phyloP scores from a whole-genome alignment of 2,797 vertebrate species.

The Sebastes miniatus region DNA sequence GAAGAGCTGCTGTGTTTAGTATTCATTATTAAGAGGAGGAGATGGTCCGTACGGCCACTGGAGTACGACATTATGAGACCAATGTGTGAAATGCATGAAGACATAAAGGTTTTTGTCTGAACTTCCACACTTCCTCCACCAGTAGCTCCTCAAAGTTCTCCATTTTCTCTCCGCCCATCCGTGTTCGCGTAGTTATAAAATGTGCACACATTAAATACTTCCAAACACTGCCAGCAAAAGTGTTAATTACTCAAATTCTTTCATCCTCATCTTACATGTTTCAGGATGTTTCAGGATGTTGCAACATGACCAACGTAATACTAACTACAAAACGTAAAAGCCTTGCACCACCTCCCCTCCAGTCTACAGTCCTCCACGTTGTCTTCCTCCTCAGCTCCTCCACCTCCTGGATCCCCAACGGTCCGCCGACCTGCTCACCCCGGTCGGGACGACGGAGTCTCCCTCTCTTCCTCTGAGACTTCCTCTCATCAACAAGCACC shows the following conservation, averaged over 20 bases:
- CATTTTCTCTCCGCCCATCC: accelerated
- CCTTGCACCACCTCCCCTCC: not conserved
- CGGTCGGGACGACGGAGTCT: not conserved
- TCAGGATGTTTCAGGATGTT: not conserved
- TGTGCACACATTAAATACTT: not conserved
- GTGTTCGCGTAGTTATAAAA: no score
- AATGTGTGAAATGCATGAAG: accelerated
- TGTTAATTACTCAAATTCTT: not conserved
- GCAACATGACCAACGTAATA: not conserved
- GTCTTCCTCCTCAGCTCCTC: not conserved
- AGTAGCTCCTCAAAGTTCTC: no score
- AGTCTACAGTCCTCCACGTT: not conserved
- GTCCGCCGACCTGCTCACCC: slow-evolving; percentile 14
- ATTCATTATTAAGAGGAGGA: no score
- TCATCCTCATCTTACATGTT: not conserved
- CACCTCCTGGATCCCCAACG: not conserved
- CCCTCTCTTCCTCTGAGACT: slow-evolving; percentile 2
- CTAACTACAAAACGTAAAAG: not conserved
- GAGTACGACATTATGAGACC: no score
- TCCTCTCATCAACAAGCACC: slow-evolving; percentile 25
- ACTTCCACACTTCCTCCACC: no score
- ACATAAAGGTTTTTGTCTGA: no score
- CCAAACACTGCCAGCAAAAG: not conserved
- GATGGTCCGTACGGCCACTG: accelerated
- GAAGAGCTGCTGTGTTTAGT: no score